Percentiles rank a stretch among this genome's conserved stretches.
phyloP scores from a whole-genome alignment of 2,797 vertebrate species.

The Sylvilagus floridanus region DNA sequence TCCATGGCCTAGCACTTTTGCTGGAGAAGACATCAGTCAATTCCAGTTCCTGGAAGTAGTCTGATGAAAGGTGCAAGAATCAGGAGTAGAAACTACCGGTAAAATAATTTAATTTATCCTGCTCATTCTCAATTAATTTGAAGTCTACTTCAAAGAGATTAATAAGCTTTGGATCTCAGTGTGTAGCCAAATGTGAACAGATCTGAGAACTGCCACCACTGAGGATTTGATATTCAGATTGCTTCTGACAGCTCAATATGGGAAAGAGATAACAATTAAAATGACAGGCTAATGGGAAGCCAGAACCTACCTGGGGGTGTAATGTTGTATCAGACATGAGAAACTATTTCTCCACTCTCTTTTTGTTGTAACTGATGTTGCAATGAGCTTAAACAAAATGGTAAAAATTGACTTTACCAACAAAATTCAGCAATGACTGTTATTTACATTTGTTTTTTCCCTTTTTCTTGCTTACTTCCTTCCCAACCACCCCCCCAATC shows the following conservation, averaged over 20 bases:
- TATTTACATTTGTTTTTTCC: not conserved
- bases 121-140: slow-evolving; percentile 54
- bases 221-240: slow-evolving; percentile 51
- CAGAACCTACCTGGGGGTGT: not conserved
- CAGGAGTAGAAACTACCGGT: slow-evolving; percentile 30
- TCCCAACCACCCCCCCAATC: not conserved
- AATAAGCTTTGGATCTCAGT: slow-evolving; percentile 16
- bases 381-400: slow-evolving; percentile 6
- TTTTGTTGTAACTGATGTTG: slow-evolving; percentile 6
- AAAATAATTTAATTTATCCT: slow-evolving; percentile 64
- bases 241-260: slow-evolving; percentile 55
- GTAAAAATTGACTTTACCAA: not conserved
- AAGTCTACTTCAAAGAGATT: slow-evolving; percentile 51
- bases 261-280: slow-evolving; percentile 27
- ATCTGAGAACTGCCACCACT: slow-evolving; percentile 18
- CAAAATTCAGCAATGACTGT: not conserved
- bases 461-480: not conserved
- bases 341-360: slow-evolving; percentile 3
- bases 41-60: not conserved
- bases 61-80: slow-evolving; percentile 17
- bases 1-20: not conserved
- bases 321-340: not conserved
- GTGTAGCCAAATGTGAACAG: slow-evolving; percentile 38
- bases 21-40: slow-evolving; percentile 18
- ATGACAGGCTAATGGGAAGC: not conserved